These are phyloP conservation scores for Boloria euphrosyne DNA, from an alignment of 2,888 invertebrate species.

Conservation along the genomic window DNA sequence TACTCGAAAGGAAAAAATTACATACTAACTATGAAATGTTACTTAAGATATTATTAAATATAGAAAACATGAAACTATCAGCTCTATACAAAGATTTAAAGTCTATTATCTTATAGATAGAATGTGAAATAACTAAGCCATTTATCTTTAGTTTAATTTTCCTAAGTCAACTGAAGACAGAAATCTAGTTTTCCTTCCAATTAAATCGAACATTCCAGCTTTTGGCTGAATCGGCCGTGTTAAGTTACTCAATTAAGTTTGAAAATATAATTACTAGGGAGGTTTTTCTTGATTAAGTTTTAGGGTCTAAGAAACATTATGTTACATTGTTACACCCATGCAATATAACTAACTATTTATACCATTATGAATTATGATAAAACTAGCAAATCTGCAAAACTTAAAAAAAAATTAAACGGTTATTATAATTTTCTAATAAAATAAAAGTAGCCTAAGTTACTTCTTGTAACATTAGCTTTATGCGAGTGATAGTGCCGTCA, in stretches of 20 bases:
- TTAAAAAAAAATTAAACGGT: too few relatives aligned
- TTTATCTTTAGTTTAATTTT: constrained; percentile 8
- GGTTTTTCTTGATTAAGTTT: constrained; percentile 2
- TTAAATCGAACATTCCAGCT: constrained; percentile 13
- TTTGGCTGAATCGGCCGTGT: constrained; percentile 10
- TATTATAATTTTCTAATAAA: too few relatives aligned
- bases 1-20: too few relatives aligned
- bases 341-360: neutral
- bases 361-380: neutral
- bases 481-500: too few relatives aligned
- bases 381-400: too few relatives aligned
- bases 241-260: constrained; percentile 21
- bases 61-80: too few relatives aligned
- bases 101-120: neutral
- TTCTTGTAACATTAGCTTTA: too few relatives aligned
- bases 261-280: constrained; percentile 12
- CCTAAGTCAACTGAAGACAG: neutral
- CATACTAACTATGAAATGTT: too few relatives aligned
- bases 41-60: neutral
- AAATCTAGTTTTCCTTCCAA: constrained; percentile 17
- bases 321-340: neutral
- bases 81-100: too few relatives aligned
- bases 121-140: constrained; percentile 3
- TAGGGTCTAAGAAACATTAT: neutral
- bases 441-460: too few relatives aligned